Base-by-base conservation (phyloP, 2,113 vertebrate genomes). In the Paraplagusia blochii region DNA sequence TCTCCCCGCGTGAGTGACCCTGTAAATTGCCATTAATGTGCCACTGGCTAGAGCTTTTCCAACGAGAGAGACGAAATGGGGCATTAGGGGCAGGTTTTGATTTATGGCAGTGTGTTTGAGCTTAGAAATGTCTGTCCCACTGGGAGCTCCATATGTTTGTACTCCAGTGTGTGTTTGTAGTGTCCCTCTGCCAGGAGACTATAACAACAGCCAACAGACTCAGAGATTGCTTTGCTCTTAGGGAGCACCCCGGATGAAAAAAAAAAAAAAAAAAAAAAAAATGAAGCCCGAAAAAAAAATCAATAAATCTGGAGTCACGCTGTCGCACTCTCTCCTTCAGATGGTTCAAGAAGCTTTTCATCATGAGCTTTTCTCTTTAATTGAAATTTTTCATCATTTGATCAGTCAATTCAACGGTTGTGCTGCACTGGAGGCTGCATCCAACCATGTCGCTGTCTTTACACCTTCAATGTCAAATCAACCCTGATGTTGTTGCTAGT, bases 11-110 rank as follows among this genome's bases (percentile, higher is more conserved):
- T 80, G 86, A 42, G 72, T 81, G 81, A 50, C 22, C 47, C 81
- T 62, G 80, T 83, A 84, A 88, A 90, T 88, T 88, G 82, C 83
- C 76, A 83, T 87, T 80, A 87, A 85, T 85, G 78, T 86, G 83
- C 66, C 76, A 76, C 63, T 58, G 76, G 71, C 68, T 76, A 64
- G 77, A 84, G 76, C 80, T 76, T 80, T 78, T 84, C 85, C 85
- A 87, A 85, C 80, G 77, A 79, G 76, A 58, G 77, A 74, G 82
- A 84, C 66, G 64, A 71, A 73, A 58, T 4, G 29, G 52, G 63
- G 64, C 79, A 58, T 1, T 18, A 62, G 75, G 72, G 78, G 44
- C 22, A 53, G 34, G 47, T 44, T 65, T 70, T 89, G 88, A 90
- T 89, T 88, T 85, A 89, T 88, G 82, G 80, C 73, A 51, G 79